phyloP scores from a whole-genome alignment of 2,888 invertebrate species.

The Tridacna gigas region DNA sequence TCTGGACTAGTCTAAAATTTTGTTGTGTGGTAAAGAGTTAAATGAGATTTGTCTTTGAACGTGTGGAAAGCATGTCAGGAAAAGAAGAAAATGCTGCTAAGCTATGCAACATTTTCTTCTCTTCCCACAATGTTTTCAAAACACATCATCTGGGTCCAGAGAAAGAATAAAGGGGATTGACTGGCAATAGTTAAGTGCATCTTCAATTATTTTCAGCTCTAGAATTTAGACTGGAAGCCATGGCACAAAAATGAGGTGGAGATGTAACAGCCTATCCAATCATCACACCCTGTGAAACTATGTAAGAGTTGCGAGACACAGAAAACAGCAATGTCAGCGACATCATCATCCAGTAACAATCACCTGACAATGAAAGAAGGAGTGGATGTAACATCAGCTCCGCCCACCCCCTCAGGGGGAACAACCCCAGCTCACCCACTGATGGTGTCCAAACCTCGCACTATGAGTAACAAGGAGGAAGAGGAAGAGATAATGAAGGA shows the following conservation, averaged over 20 bases:
- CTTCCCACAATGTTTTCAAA: neutral
- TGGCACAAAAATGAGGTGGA: too few relatives aligned
- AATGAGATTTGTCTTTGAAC: too few relatives aligned
- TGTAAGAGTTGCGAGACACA: neutral
- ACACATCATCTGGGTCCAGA: neutral
- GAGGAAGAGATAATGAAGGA: conserved; percentile 65
- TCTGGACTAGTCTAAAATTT: too few relatives aligned
- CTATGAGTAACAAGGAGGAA: conserved; percentile 49
- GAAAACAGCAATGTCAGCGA: conserved; percentile 6
- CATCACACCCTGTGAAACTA: neutral
- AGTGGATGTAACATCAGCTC: neutral
- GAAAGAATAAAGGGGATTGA: too few relatives aligned
- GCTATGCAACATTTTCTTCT: neutral
- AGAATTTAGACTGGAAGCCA: too few relatives aligned
- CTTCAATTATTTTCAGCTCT: too few relatives aligned
- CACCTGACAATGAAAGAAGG: conserved; percentile 22
- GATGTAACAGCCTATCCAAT: too few relatives aligned
- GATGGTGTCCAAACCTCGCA: conserved; percentile 29
- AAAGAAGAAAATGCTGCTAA: neutral
- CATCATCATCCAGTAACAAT: conserved; percentile 13
- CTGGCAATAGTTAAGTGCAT: too few relatives aligned
- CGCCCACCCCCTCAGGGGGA: neutral
- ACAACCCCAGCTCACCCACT: conserved; percentile 32
- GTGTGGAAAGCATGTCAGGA: too few relatives aligned
- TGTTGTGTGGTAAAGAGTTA: too few relatives aligned